Conservation (phyloP, 2,888 invertebrate genomes). For the Lypha dubia region DNA sequence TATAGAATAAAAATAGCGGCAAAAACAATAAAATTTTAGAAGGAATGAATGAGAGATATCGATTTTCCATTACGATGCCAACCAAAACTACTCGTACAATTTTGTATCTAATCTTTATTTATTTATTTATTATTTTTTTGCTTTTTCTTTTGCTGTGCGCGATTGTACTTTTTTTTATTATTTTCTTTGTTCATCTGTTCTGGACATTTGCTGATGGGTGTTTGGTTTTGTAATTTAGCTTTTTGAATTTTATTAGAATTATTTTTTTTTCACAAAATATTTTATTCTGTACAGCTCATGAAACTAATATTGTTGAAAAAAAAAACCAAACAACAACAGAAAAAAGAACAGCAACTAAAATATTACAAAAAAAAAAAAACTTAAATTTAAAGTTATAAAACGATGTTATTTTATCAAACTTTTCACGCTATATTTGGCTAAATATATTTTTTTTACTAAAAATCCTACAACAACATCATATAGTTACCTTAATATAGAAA, state of each 20-base stretch:
- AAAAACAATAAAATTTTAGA: conserved; percentile 39
- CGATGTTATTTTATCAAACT: conserved; percentile 2
- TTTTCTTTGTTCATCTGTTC: not conserved
- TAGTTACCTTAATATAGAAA: not conserved
- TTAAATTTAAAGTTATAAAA: not conserved
- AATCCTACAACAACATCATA: not conserved
- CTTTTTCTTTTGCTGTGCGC: not conserved
- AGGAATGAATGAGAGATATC: conserved; percentile 30
- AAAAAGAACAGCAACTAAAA: not conserved
- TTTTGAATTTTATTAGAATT: conserved; percentile 37
- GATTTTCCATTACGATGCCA: conserved; percentile 58
- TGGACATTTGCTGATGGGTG: conserved; percentile 15
- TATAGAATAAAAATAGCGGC: not conserved
- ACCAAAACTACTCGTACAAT: conserved; percentile 38
- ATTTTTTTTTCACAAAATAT: conserved; percentile 36
- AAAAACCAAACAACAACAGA: too few relatives aligned
- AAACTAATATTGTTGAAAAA: not conserved
- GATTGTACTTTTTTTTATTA: not conserved
- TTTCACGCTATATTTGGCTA: not conserved
- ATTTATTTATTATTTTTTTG: conserved; percentile 24
- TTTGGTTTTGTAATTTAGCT: conserved; percentile 17
- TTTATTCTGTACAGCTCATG: conserved; percentile 1
- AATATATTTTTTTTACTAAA: not conserved
- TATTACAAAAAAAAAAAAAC: not conserved
- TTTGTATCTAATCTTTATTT: conserved; percentile 63